phyloP scores from a whole-genome alignment of 1,140 invertebrate species.

The Neodiprion virginianus region DNA sequence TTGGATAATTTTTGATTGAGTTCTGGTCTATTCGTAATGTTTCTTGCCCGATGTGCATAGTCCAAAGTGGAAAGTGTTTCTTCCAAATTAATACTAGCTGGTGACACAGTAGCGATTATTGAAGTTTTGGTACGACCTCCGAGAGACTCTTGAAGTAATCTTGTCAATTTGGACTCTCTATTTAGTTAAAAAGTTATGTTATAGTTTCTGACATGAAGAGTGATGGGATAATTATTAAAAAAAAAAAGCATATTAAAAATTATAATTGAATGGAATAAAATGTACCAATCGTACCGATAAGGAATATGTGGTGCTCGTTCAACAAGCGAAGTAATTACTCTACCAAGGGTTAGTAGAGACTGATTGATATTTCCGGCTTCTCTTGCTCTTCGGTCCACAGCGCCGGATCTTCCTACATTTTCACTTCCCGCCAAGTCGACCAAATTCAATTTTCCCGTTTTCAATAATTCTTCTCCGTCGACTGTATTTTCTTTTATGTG shows the following conservation, averaged over 20 bases:
- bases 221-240: background rate
- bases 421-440: constrained; percentile 97
- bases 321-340: constrained; percentile 95
- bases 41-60: constrained; percentile 94
- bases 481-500: constrained; percentile 90
- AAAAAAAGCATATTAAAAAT: constrained; percentile 22
- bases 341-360: constrained; percentile 89
- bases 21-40: constrained; percentile 95
- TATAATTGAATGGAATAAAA: constrained; percentile 11
- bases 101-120: constrained; percentile 95
- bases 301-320: constrained; percentile 92
- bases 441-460: constrained; percentile 95
- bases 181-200: constrained; percentile 15
- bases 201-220: too few relatives aligned
- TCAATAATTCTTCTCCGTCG: constrained; percentile 90
- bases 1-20: constrained; percentile 93
- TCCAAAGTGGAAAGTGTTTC: constrained; percentile 96
- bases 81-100: constrained; percentile 85
- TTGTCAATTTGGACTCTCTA: constrained; percentile 92
- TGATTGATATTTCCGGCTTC: constrained; percentile 98
- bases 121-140: constrained; percentile 95
- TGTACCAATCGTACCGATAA: constrained; percentile 71
- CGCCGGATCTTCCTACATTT: constrained; percentile 93
- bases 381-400: constrained; percentile 85
- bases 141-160: constrained; percentile 93